Conservation (phyloP, 1,140 invertebrate genomes). For the Heliothis virescens region DNA sequence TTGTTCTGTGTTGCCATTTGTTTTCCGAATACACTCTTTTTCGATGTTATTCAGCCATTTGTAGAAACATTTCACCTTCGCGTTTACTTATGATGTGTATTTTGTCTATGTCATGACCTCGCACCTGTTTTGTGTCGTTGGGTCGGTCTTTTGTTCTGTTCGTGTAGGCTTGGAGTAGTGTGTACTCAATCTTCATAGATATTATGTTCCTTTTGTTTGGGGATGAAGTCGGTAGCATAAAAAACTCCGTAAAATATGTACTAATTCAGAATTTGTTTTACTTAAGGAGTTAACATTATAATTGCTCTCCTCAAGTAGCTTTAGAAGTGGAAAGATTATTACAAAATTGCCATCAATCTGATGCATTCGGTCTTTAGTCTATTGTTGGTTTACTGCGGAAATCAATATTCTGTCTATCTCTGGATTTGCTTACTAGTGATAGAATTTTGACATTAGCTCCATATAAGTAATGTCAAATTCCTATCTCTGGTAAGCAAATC, state of each 20-base stretch:
- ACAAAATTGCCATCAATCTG: too few species aligned
- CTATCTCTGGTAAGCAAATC: too few species aligned
- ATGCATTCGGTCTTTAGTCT: neutral
- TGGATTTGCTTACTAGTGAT: too few species aligned
- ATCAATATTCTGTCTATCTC: too few species aligned
- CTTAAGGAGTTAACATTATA: too few species aligned
- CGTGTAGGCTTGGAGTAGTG: neutral
- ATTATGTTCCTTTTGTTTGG: too few species aligned
- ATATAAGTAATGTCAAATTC: too few species aligned
- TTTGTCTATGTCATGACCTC: conserved; percentile 8
- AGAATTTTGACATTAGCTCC: too few species aligned
- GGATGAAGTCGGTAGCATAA: too few species aligned
- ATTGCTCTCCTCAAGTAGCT: too few species aligned
- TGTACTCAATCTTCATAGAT: neutral
- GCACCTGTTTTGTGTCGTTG: conserved; percentile 18
- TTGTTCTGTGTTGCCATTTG: conserved; percentile 61
- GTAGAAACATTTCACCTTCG: conserved; percentile 26
- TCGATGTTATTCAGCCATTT: conserved; percentile 39
- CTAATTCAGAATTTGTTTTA: too few species aligned
- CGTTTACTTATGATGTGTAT: conserved; percentile 18
- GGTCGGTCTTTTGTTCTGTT: neutral
- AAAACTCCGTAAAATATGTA: too few species aligned
- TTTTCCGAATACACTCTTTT: conserved; percentile 50
- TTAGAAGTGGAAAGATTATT: neutral
- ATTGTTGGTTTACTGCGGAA: neutral